phyloP scores from a whole-genome alignment of 2,888 invertebrate species.

The Dolichomitus sp. region DNA sequence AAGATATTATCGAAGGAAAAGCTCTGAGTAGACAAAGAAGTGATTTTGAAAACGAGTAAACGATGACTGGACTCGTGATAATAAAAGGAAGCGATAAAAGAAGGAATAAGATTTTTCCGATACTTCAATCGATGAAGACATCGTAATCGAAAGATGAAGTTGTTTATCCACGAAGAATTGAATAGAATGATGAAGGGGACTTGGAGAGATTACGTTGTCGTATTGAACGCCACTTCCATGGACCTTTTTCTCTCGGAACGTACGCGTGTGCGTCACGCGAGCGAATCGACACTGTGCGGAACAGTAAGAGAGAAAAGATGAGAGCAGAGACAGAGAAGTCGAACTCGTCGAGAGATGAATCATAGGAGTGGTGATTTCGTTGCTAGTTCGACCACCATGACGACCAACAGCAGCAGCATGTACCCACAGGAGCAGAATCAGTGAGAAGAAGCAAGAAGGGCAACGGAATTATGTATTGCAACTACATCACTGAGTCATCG shows the following conservation, averaged over 20 bases:
- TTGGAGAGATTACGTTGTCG: conserved; percentile 21
- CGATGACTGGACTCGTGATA: not conserved
- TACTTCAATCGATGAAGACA: not conserved
- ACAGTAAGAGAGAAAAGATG: conserved; percentile 44
- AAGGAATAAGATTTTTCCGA: not conserved
- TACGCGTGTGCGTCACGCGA: conserved; percentile 54
- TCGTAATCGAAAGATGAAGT: conserved; percentile 10
- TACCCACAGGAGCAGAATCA: conserved; percentile 22
- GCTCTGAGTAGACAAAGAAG: not conserved
- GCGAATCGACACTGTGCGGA: conserved; percentile 42
- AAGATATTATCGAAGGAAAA: not conserved
- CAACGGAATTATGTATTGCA: conserved; percentile 56
- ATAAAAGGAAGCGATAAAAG: not conserved
- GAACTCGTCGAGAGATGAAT: conserved; percentile 66
- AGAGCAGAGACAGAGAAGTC: conserved; percentile 21
- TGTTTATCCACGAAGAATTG: conserved; percentile 32
- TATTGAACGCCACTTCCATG: conserved; percentile 23
- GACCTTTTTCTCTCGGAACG: conserved; percentile 49
- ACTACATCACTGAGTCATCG: conserved; percentile 70
- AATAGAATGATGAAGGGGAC: conserved; percentile 22
- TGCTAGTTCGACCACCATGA: conserved; percentile 60
- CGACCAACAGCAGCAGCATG: conserved; percentile 21
- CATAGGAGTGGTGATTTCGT: conserved; percentile 63
- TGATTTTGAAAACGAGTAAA: not conserved
- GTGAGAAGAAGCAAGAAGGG: conserved; percentile 50